phyloP scores from a whole-genome alignment of 37 sponge, comb jelly and placozoan species.

The Diacarnus erythraeanus region DNA sequence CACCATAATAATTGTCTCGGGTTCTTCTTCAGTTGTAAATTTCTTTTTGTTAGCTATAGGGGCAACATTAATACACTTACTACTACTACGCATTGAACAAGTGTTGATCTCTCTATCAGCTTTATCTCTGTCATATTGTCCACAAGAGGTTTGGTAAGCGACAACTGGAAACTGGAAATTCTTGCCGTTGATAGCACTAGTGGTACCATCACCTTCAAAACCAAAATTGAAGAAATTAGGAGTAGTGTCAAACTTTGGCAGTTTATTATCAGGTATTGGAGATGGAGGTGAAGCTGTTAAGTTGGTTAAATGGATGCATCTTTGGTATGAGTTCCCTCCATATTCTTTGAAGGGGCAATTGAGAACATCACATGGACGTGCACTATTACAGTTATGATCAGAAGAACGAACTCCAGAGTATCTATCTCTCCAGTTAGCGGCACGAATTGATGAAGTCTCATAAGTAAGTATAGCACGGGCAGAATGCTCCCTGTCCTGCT shows the following conservation, averaged over 20 bases:
- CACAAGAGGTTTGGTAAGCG: constrained; percentile 18
- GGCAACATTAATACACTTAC: constrained; percentile 8
- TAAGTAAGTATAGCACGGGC: constrained; percentile 55
- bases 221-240: constrained; percentile 50
- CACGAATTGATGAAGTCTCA: not conserved
- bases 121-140: not conserved
- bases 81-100: not conserved
- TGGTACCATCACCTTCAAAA: constrained; percentile 24
- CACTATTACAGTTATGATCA: not conserved
- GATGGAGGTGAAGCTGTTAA: constrained; percentile 23
- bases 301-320: constrained; percentile 43
- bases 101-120: not conserved
- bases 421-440: not conserved
- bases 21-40: not conserved
- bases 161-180: constrained; percentile 33
- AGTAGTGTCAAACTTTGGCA: not conserved
- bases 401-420: not conserved
- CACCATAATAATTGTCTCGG: constrained; percentile 4
- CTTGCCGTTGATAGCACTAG: constrained; percentile 38
- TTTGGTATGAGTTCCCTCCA: not conserved
- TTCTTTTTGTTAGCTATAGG: not conserved
- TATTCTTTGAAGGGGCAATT: constrained; percentile 71
- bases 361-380: constrained; percentile 34
- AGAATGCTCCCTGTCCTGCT: not conserved
- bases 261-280: not conserved